Evolutionary conservation across 2,797 vertebrate species (phyloP).

Genomic region (Malurus splendens): DNA sequence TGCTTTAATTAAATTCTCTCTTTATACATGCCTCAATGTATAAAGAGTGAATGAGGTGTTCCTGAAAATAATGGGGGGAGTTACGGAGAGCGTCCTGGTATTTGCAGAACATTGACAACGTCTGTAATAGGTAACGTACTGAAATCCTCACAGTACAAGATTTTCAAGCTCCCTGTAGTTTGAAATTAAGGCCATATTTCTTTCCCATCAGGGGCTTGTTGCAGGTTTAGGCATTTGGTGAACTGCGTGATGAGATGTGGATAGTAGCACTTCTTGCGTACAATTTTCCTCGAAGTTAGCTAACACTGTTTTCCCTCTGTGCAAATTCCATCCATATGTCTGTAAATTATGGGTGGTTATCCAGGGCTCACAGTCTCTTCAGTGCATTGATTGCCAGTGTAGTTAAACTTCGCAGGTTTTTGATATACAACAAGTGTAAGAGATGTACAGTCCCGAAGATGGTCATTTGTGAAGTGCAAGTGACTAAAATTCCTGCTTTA

Average conservation of each 20-base stretch:
- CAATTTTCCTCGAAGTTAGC: neutral
- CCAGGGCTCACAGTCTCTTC: neutral
- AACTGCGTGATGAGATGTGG: neutral
- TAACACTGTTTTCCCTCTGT: neutral
- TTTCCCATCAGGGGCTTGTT: neutral
- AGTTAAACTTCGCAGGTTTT: neutral
- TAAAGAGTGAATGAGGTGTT: neutral
- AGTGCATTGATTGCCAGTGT: neutral
- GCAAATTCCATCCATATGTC: neutral
- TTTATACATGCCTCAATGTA: neutral
- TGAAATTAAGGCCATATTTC: constrained; percentile 9
- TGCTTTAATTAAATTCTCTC: neutral
- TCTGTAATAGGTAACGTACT: neutral
- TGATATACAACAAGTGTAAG: neutral
- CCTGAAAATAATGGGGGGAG: neutral
- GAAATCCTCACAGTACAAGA: neutral
- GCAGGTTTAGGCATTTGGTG: neutral
- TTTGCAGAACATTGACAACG: neutral
- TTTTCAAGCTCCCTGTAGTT: neutral
- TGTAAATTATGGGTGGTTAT: neutral
- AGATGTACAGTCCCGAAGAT: neutral
- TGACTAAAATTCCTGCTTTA: neutral
- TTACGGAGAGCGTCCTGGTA: neutral
- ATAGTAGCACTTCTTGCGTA: neutral
- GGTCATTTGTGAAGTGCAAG: neutral